Evolutionary conservation across 2,797 vertebrate genomes (phyloP).

Genomic region (Dryobates pubescens): DNA sequence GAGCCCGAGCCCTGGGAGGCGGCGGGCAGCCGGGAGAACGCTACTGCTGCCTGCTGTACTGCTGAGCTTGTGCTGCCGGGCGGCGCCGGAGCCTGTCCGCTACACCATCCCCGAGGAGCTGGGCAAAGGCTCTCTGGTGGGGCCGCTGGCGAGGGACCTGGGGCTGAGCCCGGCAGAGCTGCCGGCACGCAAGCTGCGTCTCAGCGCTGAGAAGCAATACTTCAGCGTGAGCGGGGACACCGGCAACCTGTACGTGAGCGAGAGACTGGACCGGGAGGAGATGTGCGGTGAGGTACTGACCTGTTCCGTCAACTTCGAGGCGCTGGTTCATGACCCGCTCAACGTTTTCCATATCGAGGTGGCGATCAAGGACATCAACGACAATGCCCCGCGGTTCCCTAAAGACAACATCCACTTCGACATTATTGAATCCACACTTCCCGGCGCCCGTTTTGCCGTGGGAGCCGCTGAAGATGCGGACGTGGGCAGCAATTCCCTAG

Average conservation of each 20-base stretch:
- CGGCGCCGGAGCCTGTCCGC: too few relatives aligned
- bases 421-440: not conserved
- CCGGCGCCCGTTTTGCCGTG: fast-evolving
- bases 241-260: conserved; percentile 77
- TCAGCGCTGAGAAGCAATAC: not conserved
- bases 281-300: conserved; percentile 68
- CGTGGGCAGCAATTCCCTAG: too few relatives aligned
- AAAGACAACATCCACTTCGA: not conserved
- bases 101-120: too few relatives aligned
- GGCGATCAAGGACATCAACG: conserved; percentile 77
- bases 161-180: too few relatives aligned
- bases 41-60: conserved; percentile 25
- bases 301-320: conserved; percentile 74
- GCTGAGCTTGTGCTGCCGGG: too few relatives aligned
- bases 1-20: not conserved
- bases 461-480: too few relatives aligned
- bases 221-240: conserved; percentile 77
- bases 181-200: too few relatives aligned
- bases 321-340: conserved; percentile 83
- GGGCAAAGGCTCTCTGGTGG: too few relatives aligned
- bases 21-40: not conserved
- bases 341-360: conserved; percentile 80
- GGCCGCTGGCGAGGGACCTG: too few relatives aligned
- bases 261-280: conserved; percentile 78
- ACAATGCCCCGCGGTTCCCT: conserved; percentile 48